Percentiles rank a stretch among this genome's conserved stretches.
Conservation (phyloP, 2,888 invertebrate species). For the Cinara cedri region DNA sequence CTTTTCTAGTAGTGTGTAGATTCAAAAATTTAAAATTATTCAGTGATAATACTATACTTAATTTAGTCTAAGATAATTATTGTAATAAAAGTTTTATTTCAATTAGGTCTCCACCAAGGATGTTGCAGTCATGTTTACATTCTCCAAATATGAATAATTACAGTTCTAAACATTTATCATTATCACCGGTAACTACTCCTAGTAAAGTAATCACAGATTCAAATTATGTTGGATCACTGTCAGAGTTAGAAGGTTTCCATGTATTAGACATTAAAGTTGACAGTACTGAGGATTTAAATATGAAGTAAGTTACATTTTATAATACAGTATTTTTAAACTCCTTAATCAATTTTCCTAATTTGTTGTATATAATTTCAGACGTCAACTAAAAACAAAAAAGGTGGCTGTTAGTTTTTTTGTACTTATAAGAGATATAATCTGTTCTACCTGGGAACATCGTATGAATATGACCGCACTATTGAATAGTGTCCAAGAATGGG, state of each 20-base stretch:
- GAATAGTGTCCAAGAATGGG: slow-evolving; percentile 75
- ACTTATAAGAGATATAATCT: slow-evolving; percentile 84
- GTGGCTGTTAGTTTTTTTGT: slow-evolving; percentile 87
- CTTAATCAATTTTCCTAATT: background rate
- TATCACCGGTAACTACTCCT: slow-evolving; percentile 49
- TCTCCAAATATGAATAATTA: slow-evolving; percentile 22
- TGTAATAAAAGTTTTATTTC: background rate
- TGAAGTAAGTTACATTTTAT: slow-evolving; percentile 21
- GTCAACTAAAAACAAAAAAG: slow-evolving; percentile 71
- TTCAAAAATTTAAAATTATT: too few relatives aligned
- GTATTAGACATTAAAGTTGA: slow-evolving; percentile 45
- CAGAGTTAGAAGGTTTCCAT: slow-evolving; percentile 49
- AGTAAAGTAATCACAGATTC: slow-evolving; percentile 50
- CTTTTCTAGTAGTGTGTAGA: too few relatives aligned
- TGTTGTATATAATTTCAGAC: slow-evolving; percentile 59
- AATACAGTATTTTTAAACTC: background rate
- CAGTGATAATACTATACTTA: too few relatives aligned
- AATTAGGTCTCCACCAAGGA: slow-evolving; percentile 37
- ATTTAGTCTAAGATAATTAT: background rate
- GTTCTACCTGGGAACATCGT: slow-evolving; percentile 82
- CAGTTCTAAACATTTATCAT: slow-evolving; percentile 39
- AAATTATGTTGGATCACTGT: slow-evolving; percentile 47
- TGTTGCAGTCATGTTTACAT: slow-evolving; percentile 26
- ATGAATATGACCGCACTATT: slow-evolving; percentile 79
- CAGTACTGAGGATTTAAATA: slow-evolving; percentile 31